Base-by-base conservation (phyloP, 2,888 invertebrate species). In the Cremastinae sp. region DNA sequence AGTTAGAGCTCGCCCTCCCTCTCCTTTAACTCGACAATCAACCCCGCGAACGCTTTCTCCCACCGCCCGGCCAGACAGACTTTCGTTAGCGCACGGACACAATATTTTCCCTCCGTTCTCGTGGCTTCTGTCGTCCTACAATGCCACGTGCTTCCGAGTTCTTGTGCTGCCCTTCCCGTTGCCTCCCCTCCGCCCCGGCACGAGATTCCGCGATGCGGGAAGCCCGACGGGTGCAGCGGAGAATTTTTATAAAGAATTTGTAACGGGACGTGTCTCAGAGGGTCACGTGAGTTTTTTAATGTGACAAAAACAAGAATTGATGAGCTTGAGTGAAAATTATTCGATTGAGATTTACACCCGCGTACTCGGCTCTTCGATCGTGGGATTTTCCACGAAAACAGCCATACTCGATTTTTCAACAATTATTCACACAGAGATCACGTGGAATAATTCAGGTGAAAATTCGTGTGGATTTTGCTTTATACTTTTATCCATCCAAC, bases 51-150 rank as follows among this genome's bases (percentile, higher is more conserved):
- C 59, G 58, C 61, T 2, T 28, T 28, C 28, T 28, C 28, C 28
- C 28, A 28, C 28, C 36, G 45, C 65, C 47, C 28, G 12, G n/a
- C 10, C 58, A 9, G 47, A 14, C 20, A 22, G 18, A 8, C 36
- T 69, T 75, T 68, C 56, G 58, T 45, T 78, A 69, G 56, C 71
- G 74, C 69, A 64, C 53, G 79, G 20, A 59, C 58, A 58, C 68
- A 49, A 80, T 83, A 78, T 81, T 84, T 83, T 79, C 71, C 58
- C 77, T 45, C 64, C 53, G 43, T 64, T 66, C 75, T 58, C 61
- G 74, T 76, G 76, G 77, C 69, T 75, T 74, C 74, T 69, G 65
- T 71, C 73, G 66, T 70, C 65, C 53, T 66, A 34, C 69, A 66
- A 65, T 73, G 70, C 62, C 78, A 78, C 75, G 78, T 78, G 78